Evolutionary conservation across 2,888 invertebrate genomes (phyloP).

Genomic region (Coleophora flavipennella): DNA sequence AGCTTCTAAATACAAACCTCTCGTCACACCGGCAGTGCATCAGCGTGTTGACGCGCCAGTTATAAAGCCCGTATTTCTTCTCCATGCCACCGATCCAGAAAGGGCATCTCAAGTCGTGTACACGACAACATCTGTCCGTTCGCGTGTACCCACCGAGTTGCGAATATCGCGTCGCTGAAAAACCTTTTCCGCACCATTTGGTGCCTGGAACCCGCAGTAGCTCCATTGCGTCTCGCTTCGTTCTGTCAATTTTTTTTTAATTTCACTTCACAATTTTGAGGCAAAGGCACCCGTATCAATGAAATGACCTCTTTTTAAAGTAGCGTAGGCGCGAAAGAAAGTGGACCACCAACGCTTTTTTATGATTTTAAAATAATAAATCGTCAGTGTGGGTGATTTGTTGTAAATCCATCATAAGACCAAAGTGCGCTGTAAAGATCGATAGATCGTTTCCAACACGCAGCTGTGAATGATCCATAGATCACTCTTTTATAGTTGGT

Average conservation of each 20-base stretch:
- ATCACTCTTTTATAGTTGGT: slow-evolving; percentile 34
- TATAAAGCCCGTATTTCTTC: slow-evolving; percentile 88
- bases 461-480: slow-evolving; percentile 32
- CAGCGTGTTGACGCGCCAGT: slow-evolving; percentile 90
- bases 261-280: neutral
- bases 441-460: slow-evolving; percentile 26
- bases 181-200: slow-evolving; percentile 95
- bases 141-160: slow-evolving; percentile 87
- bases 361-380: slow-evolving; percentile 31
- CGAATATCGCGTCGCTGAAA: slow-evolving; percentile 83
- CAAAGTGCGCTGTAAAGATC: slow-evolving; percentile 32
- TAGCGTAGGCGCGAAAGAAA: slow-evolving; percentile 18
- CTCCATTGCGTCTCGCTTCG: slow-evolving; percentile 69
- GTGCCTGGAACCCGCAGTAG: slow-evolving; percentile 90
- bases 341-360: slow-evolving; percentile 38
- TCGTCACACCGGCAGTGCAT: slow-evolving; percentile 95
- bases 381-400: slow-evolving; percentile 28
- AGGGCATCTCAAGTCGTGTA: slow-evolving; percentile 89
- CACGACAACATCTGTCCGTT: slow-evolving; percentile 90
- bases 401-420: slow-evolving; percentile 42
- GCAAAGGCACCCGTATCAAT: slow-evolving; percentile 11
- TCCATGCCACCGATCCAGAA: slow-evolving; percentile 88
- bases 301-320: slow-evolving; percentile 26
- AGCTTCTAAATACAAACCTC: slow-evolving; percentile 72
- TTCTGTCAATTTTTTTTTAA: slow-evolving; percentile 35